Evolutionary conservation across 2,797 vertebrate species (phyloP), one percentile per base, ranked within the genome.

Genomic region (Lithobates pipiens): DNA sequence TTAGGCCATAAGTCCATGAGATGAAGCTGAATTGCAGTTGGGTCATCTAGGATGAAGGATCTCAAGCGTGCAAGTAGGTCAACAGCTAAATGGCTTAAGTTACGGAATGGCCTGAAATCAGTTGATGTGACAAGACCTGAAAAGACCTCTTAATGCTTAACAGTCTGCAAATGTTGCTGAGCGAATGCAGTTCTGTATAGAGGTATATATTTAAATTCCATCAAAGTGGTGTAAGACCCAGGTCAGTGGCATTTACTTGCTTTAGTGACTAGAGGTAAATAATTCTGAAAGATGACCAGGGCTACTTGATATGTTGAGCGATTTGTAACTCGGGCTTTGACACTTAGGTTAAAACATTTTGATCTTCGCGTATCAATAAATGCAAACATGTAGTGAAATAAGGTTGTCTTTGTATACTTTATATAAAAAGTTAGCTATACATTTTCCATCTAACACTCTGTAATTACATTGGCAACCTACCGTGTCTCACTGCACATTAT

Each of bases 391-490:
- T 61, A 61, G 21, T 61, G 21, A 25, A 67, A 67, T 67, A 67
- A 67, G 65, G 9, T 67, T 67, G 65, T 27, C 65, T 67, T 67
- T 67, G 65, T 67, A 67, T 67, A 10, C 5, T 18, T 68, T 67
- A 25, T 77, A 36, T 65, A 63, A 77, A 42, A 34, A 32, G 32
- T 16, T 34, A 54, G 44, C 68, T 57, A 15, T 39, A 79, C 63
- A 23, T 46, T 42, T 78, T 65, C 29, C 29, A 61, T 61, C 21
- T 61, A 67, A 29, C 25, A 29, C 65, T 67, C n/a, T 29, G 27
- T 80, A 50, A 54, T 80, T 71, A 71, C 29, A 54, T 57, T 80
- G 78, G 68, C 78, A 57, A 50, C 10, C 21, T 15, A 71, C 78
- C 21, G 67, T 16, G 18, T 50, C 44, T 79, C 6, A 8, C 21